Percentiles rank a stretch among this genome's conserved stretches.
Conservation (phyloP, 2,888 invertebrate genomes). For the Petrolisthes manimaculis region DNA sequence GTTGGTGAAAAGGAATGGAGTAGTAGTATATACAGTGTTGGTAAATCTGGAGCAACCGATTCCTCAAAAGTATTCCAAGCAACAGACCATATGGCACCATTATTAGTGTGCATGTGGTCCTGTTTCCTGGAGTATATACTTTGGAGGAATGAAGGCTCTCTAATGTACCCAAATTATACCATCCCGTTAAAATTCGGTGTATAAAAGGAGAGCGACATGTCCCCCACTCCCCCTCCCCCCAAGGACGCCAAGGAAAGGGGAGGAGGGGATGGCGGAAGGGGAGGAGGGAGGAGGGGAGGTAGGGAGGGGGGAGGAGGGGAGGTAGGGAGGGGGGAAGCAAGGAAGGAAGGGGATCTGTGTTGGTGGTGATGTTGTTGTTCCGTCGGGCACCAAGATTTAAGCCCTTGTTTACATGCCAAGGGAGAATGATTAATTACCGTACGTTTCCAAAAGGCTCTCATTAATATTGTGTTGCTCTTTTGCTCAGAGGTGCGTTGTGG, state of each 20-base stretch:
- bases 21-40: too few species aligned
- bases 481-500: neutral
- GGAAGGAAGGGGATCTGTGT: neutral
- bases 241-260: neutral
- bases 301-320: neutral
- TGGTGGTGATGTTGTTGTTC: slow-evolving; percentile 1
- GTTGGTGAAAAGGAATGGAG: too few species aligned
- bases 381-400: slow-evolving; percentile 32
- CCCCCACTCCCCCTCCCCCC: neutral
- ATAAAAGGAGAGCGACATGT: too few species aligned
- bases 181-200: too few species aligned
- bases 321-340: neutral
- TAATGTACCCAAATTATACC: too few species aligned
- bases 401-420: slow-evolving; percentile 39
- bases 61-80: too few species aligned
- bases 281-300: neutral
- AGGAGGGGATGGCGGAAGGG: neutral
- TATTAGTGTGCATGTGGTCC: too few species aligned
- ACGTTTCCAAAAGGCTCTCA: slow-evolving; percentile 38
- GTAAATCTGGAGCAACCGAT: too few species aligned
- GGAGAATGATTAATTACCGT: slow-evolving; percentile 41
- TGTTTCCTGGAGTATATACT: too few species aligned
- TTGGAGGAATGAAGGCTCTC: too few species aligned
- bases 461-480: slow-evolving; percentile 32
- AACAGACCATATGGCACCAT: too few species aligned